Base-by-base conservation (phyloP, 2,888 invertebrate species). In the Agrilus mali region DNA sequence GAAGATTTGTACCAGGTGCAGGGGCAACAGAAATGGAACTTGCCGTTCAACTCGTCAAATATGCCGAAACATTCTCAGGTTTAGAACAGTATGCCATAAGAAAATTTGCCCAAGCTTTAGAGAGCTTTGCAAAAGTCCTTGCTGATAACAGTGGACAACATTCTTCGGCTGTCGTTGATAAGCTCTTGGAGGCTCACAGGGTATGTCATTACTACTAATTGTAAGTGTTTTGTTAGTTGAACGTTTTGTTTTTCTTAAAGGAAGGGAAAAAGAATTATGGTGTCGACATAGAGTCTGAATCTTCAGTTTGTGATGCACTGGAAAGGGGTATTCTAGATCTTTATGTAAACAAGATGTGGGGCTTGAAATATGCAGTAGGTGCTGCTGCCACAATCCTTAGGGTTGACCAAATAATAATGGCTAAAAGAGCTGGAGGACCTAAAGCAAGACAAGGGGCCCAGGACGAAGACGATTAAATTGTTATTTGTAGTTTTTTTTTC, bases 351-450 rank as follows among this genome's bases (percentile, higher is more conserved):
- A 98, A 98, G 66, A 74, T 79, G 60, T 97, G 96, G 94, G 96
- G 83, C 3, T 69, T 99, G 42, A 94, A 95, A 65, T 94, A 97
- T 69, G 95, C 97, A 0, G 87, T 92, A 0, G 81, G 86, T 48
- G 93, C 94, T 2, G 93, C 96, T 1, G 80, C 85, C 47, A 95
- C 95, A 1, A 86, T 96, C 52, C 74, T 97, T 22, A 83, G 86
- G 64, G 90, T 97, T 20, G 94, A 96, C 69, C 93, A 96, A 71
- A 96, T 97, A 53, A 96, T 97, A 52, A 95, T 96, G 95, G 93
- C 96, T 0, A 96, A 96, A 70, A 77, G 86, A 56, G 94, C 95
- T 13, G 96, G 96, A 37, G 96, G 96, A 36, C 95, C 95, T 0
- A 95, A 94, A 66, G 77, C 87, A 2, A 77, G 78, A 56, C 60